Base-by-base conservation (phyloP, 1,140 invertebrate genomes). In the Zophobas atratus region DNA sequence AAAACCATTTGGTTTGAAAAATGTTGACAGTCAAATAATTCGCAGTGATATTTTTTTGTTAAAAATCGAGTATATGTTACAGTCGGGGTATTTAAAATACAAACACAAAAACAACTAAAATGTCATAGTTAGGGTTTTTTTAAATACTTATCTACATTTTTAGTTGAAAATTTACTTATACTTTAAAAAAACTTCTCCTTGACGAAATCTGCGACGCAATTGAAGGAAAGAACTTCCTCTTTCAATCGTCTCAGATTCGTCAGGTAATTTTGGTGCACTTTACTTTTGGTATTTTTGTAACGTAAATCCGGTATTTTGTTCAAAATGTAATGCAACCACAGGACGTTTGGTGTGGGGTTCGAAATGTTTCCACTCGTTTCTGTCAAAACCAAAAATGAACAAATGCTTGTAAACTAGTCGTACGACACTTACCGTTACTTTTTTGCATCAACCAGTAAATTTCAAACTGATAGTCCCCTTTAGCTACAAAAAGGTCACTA, bases 401-500 rank as follows among this genome's bases (percentile, higher is more conserved):
- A 20, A 20, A 20, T 20, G 20, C 20, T 20, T 20, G 20, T 20
- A 20, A 20, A 20, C 32, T 70, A 72, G 67, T 70, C 39, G 55
- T 4, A 32, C 20, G 33, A 20, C 75, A 87, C 89, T 90, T 88
- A 97, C 95, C 88, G 78, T 93, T 91, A 80, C 90, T 88, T 57
- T 92, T 88, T 77, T 90, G 87, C 95, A 96, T 99, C 81, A 93
- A 88, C 79, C 96, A 89, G 86, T 99, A 99, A 73, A 99, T 92
- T 56, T 98, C 94, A 88, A 97, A 99, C 88, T 99, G 98, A 85
- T 97, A 96, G 87, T 98, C 97, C 1, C 96, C 96, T 49, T 89
- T 86, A 5, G 92, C 92, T 32, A 86, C 88, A 87, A 98, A 99
- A 34, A 99, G 88, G 33, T 92, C 92, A 1, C 93, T 92, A 88